Percentiles rank a stretch among this genome's conserved stretches.
phyloP scores from a whole-genome alignment of 2,888 invertebrate genomes.

The Liposcelis brunnea region DNA sequence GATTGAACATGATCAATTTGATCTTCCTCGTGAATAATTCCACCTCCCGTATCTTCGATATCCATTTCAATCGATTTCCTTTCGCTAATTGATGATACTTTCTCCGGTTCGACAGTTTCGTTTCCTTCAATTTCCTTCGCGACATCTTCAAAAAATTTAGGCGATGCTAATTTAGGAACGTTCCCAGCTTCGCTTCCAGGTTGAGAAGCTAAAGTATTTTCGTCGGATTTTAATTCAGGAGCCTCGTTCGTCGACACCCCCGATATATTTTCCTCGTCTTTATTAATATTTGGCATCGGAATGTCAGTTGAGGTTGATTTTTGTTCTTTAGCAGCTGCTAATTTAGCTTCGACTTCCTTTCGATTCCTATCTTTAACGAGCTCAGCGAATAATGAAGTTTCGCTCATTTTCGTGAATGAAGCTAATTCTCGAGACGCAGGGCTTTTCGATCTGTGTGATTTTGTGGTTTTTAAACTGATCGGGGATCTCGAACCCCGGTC shows the following conservation, averaged over 20 bases:
- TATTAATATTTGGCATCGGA: constrained; percentile 18
- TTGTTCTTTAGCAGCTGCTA: constrained; percentile 37
- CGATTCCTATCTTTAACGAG: constrained; percentile 72
- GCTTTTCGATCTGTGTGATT: constrained; percentile 23
- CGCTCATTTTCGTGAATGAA: constrained; percentile 58
- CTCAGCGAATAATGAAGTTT: constrained; percentile 79
- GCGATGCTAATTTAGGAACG: no score
- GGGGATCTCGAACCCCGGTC: constrained; percentile 14
- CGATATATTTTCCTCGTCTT: not conserved
- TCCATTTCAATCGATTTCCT: constrained; percentile 7
- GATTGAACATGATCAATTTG: not conserved
- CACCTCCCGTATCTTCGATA: not conserved
- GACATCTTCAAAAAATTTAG: no score
- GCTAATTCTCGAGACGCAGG: constrained; percentile 23
- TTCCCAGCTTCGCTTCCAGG: not conserved
- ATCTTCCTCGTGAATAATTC: not conserved
- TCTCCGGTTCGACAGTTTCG: not conserved
- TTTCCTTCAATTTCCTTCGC: not conserved
- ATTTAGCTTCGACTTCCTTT: constrained; percentile 50
- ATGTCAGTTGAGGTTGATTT: not conserved
- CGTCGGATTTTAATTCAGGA: constrained; percentile 10
- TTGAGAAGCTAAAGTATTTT: constrained; percentile 11
- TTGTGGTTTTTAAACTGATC: constrained; percentile 14
- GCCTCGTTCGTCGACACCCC: constrained; percentile 9
- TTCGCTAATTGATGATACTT: not conserved